A percentile compares a stretch with the other conserved stretches of the same genome.
phyloP scores from a whole-genome alignment of 1,140 invertebrate genomes.

The Rhyacophila brunnea region DNA sequence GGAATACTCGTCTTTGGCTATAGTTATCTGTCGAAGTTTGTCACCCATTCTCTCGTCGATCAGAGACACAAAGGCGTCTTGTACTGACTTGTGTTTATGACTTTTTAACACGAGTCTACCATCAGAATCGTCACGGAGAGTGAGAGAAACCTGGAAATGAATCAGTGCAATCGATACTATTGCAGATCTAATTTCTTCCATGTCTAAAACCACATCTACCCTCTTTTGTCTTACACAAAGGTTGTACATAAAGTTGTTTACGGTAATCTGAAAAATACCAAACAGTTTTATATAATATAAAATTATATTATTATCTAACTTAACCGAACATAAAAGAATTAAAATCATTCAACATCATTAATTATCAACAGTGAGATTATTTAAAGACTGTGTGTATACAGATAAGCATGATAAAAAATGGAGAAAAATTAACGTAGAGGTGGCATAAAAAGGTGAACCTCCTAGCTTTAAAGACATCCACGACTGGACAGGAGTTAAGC shows the following conservation, averaged over 20 bases:
- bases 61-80: constrained; percentile 49
- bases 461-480: too few relatives aligned
- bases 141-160: constrained; percentile 54
- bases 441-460: too few relatives aligned
- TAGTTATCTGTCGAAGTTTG: constrained; percentile 42
- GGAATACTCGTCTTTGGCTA: constrained; percentile 42
- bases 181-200: constrained; percentile 52
- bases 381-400: too few relatives aligned
- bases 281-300: not conserved
- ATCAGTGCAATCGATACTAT: constrained; percentile 57
- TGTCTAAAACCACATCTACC: constrained; percentile 50
- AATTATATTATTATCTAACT: too few relatives aligned
- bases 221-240: constrained; percentile 56
- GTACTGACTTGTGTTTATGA: constrained; percentile 44
- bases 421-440: too few relatives aligned
- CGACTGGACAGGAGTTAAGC: too few relatives aligned
- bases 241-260: constrained; percentile 58
- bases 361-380: too few relatives aligned
- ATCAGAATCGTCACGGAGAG: constrained; percentile 54
- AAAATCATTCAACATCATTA: too few relatives aligned
- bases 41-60: constrained; percentile 47
- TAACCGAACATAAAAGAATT: too few relatives aligned
- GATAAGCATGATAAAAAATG: too few relatives aligned
- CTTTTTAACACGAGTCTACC: constrained; percentile 51
- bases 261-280: constrained; percentile 40